Evolutionary conservation across 2,797 vertebrate genomes (phyloP), one percentile per base, ranked within the genome.

Genomic region (Sebastes vulpes): DNA sequence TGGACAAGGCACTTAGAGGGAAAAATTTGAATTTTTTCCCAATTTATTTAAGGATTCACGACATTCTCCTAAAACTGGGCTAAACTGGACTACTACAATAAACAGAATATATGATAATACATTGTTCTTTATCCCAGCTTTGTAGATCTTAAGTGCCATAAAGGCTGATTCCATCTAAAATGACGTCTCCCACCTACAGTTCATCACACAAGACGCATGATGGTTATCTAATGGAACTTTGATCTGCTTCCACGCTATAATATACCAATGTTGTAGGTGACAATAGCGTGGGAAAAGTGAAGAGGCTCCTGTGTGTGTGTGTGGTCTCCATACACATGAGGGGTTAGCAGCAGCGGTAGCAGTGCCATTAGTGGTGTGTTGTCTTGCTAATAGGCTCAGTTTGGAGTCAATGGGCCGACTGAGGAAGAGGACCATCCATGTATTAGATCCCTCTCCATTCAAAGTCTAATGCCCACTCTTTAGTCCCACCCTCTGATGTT

Each of bases 361-460:
- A 78, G 78, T 89, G 92, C 94, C 95, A 96, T 96, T 96, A 96
- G 93, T 90, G 92, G 66, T 94, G 92, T 94, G 93, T 96, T 97
- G 95, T 96, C 89, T 96, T 96, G 95, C 94, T 96, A 96, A 96
- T 96, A 94, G 92, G 90, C 95, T 95, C 94, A 90, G 95, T 95
- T 94, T 95, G 94, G 89, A 95, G 94, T 94, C 92, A 95, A 94
- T 94, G 92, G 93, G 89, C 92, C 91, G 88, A 87, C 82, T 86
- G 89, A 95, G 96, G 96, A 96, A 96, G 93, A 95, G 91, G 92
- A 92, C 94, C 94, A 95, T 96, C 93, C 91, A 92, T 94, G 94
- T 90, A 93, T 94, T 90, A 93, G 94, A 92, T 95, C 94, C 90
- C 92, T 93, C 87, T 94, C 94, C 87, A 96, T 96, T 96, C 95